Evolutionary conservation across 2,113 vertebrate species (phyloP).

Genomic region (Smithornis capensis): DNA sequence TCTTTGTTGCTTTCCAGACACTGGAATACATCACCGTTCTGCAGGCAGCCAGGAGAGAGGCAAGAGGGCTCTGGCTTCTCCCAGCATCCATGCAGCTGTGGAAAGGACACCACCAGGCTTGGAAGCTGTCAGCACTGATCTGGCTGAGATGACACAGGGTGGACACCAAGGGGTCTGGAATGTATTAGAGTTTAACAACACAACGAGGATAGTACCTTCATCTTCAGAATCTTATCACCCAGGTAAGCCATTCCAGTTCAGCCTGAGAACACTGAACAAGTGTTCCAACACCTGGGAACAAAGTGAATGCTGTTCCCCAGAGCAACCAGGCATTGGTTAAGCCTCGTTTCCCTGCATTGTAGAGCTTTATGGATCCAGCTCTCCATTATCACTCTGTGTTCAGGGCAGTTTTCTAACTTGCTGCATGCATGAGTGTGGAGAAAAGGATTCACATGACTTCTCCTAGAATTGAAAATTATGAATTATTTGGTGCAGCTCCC

Average conservation of each 20-base stretch:
- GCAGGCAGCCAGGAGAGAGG: not conserved
- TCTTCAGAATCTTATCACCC: not conserved
- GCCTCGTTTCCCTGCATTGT: not conserved
- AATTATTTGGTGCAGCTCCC: not conserved
- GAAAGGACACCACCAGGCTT: slow-evolving; percentile 61
- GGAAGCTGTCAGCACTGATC: not conserved
- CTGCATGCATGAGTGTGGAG: not conserved
- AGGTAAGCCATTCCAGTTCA: slow-evolving; percentile 34
- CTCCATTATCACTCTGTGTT: accelerated
- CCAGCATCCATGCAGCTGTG: slow-evolving; percentile 44
- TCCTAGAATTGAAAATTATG: not conserved
- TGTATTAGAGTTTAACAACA: not conserved
- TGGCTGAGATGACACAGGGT: accelerated
- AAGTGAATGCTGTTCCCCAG: not conserved
- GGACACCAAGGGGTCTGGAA: not conserved
- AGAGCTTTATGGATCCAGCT: not conserved
- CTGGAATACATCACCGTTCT: not conserved
- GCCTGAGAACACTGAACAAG: not conserved
- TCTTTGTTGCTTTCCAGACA: not conserved
- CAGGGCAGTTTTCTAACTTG: not conserved
- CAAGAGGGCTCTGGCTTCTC: slow-evolving; percentile 41
- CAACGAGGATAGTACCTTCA: not conserved
- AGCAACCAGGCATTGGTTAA: not conserved
- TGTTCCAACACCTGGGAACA: not conserved
- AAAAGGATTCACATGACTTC: not conserved